Evolutionary conservation across 2,797 vertebrate species (phyloP).

Genomic region (Sebastes nivosus): DNA sequence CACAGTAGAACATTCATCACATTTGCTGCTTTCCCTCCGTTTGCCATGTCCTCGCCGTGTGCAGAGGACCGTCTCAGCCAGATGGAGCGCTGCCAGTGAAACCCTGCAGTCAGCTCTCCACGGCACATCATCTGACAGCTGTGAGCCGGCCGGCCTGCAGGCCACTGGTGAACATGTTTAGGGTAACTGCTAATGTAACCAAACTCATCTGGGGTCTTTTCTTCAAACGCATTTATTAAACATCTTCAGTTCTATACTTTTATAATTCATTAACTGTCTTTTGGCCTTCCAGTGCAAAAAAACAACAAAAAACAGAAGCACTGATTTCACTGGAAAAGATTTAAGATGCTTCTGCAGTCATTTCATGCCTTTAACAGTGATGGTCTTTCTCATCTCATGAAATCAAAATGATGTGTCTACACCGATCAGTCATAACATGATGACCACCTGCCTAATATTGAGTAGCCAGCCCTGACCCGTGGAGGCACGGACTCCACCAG

Average conservation of each 20-base stretch:
- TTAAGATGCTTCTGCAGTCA: not conserved
- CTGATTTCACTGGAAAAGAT: too few relatives aligned
- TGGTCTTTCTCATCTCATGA: too few relatives aligned
- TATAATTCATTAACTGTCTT: not conserved
- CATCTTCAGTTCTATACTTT: not conserved
- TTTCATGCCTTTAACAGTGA: not conserved
- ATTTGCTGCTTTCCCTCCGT: too few relatives aligned
- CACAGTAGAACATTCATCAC: too few relatives aligned
- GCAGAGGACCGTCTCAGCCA: not conserved
- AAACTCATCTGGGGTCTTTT: not conserved
- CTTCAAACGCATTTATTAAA: not conserved
- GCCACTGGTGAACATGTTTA: not conserved
- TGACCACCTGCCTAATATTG: too few relatives aligned
- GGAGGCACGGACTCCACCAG: too few relatives aligned
- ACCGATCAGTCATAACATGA: too few relatives aligned
- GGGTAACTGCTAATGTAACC: not conserved
- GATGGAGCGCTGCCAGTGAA: not conserved
- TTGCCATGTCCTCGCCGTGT: too few relatives aligned
- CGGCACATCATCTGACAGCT: slow-evolving; percentile 24
- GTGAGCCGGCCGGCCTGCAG: not conserved
- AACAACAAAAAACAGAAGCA: too few relatives aligned
- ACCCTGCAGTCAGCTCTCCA: not conserved
- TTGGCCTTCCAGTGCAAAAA: too few relatives aligned
- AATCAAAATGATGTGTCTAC: too few relatives aligned
- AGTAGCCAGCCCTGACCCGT: too few relatives aligned